These are phyloP conservation scores for Macrosoma leucophasiata DNA, from an alignment of 2,888 invertebrate species.

Conservation along the genomic window DNA sequence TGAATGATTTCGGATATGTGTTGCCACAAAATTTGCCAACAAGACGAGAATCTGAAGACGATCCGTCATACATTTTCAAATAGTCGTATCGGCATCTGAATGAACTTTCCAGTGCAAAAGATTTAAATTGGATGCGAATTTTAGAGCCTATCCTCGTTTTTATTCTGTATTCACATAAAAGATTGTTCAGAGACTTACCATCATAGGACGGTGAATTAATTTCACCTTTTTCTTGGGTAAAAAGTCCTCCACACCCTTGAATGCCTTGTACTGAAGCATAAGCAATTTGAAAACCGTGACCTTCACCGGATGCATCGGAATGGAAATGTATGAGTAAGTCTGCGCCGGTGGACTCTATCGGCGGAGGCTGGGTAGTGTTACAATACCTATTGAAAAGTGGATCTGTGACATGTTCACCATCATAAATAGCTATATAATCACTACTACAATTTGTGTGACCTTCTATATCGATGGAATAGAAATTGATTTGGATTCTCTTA, in stretches of 20 bases:
- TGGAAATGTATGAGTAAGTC: slow-evolving; percentile 84
- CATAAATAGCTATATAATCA: slow-evolving; percentile 84
- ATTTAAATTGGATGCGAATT: slow-evolving; percentile 78
- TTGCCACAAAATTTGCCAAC: slow-evolving; percentile 87
- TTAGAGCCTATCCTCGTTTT: slow-evolving; percentile 77
- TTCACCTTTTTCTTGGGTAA: slow-evolving; percentile 78
- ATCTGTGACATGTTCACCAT: slow-evolving; percentile 64
- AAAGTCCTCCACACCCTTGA: slow-evolving; percentile 89
- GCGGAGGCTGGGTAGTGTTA: slow-evolving; percentile 83
- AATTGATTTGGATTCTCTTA: slow-evolving; percentile 87
- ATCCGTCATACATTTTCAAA: slow-evolving; percentile 80
- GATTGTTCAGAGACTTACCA: slow-evolving; percentile 72
- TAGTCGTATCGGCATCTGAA: slow-evolving; percentile 78
- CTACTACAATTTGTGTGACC: slow-evolving; percentile 81
- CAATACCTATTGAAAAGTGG: slow-evolving; percentile 81
- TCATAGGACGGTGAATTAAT: slow-evolving; percentile 78
- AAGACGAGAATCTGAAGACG: slow-evolving; percentile 74
- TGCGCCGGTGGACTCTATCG: slow-evolving; percentile 80
- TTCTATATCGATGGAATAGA: slow-evolving; percentile 87
- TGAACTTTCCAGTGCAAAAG: slow-evolving; percentile 80
- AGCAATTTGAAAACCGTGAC: slow-evolving; percentile 90
- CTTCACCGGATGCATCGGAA: slow-evolving; percentile 80
- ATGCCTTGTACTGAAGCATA: slow-evolving; percentile 82
- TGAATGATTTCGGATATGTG: slow-evolving; percentile 73
- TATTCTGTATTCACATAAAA: slow-evolving; percentile 89